Conservation (phyloP, 2,113 vertebrate genomes). For the Ctenomys sociabilis region DNA sequence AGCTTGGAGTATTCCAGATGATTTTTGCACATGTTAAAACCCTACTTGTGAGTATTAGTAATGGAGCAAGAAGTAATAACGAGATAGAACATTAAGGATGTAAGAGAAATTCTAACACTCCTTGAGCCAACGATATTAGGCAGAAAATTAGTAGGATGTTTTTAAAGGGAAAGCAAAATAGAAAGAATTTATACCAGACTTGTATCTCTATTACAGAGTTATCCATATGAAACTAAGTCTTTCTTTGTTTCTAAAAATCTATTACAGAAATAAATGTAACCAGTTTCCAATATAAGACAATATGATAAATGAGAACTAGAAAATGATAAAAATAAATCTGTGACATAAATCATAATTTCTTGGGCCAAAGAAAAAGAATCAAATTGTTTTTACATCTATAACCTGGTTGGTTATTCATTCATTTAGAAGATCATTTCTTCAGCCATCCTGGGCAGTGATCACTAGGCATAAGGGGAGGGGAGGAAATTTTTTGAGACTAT, state of each 20-base stretch:
- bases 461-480: neutral
- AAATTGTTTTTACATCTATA: neutral
- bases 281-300: neutral
- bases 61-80: slow-evolving; percentile 73
- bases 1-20: slow-evolving; percentile 48
- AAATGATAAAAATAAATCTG: neutral
- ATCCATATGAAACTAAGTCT: neutral
- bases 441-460: neutral
- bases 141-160: slow-evolving; percentile 53
- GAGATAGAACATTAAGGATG: slow-evolving; percentile 50
- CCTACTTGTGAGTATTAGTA: slow-evolving; percentile 65
- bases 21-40: slow-evolving; percentile 65
- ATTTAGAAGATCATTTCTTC: neutral
- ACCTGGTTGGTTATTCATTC: neutral
- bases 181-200: neutral
- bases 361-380: neutral
- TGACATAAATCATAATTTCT: neutral
- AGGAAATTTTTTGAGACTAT: neutral
- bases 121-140: neutral
- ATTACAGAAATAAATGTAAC: slow-evolving; percentile 41
- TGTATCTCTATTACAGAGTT: slow-evolving; percentile 38
- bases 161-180: slow-evolving; percentile 4
- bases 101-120: slow-evolving; percentile 43
- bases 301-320: neutral
- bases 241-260: slow-evolving; percentile 30